Conservation (phyloP, 2,888 invertebrate species). For the Dysmachus trigonus region DNA sequence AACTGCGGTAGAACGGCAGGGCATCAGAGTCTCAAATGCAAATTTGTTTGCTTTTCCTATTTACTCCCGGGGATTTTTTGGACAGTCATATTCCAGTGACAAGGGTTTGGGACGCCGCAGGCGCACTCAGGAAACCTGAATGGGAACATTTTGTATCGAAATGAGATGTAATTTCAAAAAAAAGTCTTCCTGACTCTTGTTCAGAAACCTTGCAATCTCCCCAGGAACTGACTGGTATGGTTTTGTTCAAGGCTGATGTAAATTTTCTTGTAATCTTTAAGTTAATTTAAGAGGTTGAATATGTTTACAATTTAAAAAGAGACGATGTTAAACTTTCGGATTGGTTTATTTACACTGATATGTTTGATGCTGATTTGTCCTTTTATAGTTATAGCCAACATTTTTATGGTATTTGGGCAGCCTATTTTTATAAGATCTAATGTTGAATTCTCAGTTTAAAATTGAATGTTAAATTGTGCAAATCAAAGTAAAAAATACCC, state of each 20-base stretch:
- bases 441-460: too few relatives aligned
- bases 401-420: too few relatives aligned
- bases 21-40: background rate
- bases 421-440: too few relatives aligned
- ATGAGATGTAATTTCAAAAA: background rate
- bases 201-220: background rate
- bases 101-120: background rate
- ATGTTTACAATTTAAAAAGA: background rate
- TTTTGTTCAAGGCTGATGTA: background rate
- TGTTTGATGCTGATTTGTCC: background rate
- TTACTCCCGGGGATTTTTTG: background rate
- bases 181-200: background rate
- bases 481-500: too few relatives aligned
- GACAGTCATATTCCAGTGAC: background rate
- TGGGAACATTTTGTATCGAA: background rate
- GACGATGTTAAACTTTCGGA: background rate
- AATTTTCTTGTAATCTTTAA: background rate
- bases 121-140: background rate
- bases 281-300: background rate
- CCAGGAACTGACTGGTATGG: background rate
- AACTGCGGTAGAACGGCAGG: background rate
- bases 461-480: too few relatives aligned
- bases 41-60: background rate
- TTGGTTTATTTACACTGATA: background rate
- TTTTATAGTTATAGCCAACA: background rate